Evolutionary conservation across 2,888 invertebrate species (phyloP).

Genomic region (Aphidoletes aphidimyza): DNA sequence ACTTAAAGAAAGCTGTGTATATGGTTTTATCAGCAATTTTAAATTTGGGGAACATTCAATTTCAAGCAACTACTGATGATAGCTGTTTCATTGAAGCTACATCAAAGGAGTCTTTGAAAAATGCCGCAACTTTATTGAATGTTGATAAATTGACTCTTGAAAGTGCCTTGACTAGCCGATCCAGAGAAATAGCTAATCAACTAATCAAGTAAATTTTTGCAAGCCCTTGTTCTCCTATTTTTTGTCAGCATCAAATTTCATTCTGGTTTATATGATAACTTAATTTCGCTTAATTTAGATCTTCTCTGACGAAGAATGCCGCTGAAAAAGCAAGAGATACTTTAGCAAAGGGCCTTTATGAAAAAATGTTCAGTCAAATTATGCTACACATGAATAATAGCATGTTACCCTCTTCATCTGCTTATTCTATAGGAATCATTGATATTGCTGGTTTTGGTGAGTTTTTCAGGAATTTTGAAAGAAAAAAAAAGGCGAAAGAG

Average conservation of each 20-base stretch:
- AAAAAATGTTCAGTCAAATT: neutral
- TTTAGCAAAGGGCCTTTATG: neutral
- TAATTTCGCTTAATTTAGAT: neutral
- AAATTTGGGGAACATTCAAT: neutral
- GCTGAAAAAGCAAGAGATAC: neutral
- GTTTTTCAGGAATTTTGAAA: neutral
- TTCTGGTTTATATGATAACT: neutral
- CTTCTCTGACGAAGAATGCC: neutral
- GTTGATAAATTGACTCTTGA: neutral
- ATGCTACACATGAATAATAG: neutral
- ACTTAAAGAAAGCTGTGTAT: neutral
- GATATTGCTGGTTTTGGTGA: constrained; percentile 37
- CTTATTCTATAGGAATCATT: neutral
- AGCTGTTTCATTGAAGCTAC: neutral
- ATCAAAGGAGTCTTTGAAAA: neutral
- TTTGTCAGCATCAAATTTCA: no score
- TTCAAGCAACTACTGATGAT: neutral
- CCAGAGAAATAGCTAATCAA: neutral
- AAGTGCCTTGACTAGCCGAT: neutral
- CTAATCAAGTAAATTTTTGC: neutral
- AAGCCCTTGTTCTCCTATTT: neutral
- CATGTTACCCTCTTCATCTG: neutral
- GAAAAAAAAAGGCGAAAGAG: neutral
- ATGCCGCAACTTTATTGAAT: neutral
- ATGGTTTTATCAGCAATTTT: neutral